These are phyloP conservation scores for Marmota flaviventris DNA, from an alignment of 2,113 vertebrate genomes.

Conservation along the genomic window DNA sequence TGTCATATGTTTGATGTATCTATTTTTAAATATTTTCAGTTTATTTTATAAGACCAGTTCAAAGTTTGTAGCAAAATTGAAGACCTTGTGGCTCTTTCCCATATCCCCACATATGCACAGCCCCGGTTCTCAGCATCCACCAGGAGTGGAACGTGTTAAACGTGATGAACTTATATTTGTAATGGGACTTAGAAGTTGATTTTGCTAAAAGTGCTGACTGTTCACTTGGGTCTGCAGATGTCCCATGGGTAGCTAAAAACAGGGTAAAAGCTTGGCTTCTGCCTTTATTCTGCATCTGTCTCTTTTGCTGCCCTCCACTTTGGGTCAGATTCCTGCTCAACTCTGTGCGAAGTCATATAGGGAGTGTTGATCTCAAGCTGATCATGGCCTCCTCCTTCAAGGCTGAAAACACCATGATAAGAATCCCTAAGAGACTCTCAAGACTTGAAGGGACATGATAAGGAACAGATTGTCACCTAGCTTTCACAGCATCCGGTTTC, in stretches of 20 bases:
- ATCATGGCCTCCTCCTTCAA: not conserved
- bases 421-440: not conserved
- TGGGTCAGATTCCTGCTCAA: not conserved
- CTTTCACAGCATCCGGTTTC: not conserved
- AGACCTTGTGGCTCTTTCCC: too few relatives aligned
- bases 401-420: not conserved
- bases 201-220: too few relatives aligned
- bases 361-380: not conserved
- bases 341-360: not conserved
- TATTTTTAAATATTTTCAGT: not conserved
- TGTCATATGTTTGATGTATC: not conserved
- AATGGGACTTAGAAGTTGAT: too few relatives aligned
- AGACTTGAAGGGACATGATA: not conserved
- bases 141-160: too few relatives aligned
- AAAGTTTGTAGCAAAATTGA: too few relatives aligned
- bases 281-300: not conserved
- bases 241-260: too few relatives aligned
- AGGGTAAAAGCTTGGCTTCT: too few relatives aligned
- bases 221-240: too few relatives aligned
- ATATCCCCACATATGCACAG: too few relatives aligned
- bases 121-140: too few relatives aligned
- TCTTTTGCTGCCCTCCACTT: not conserved
- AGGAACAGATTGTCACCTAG: not conserved
- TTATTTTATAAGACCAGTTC: too few relatives aligned
- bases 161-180: too few relatives aligned